A percentile compares a stretch with the other conserved stretches of the same genome.
Evolutionary conservation across 2,797 vertebrate species (phyloP).

Genomic region (Acanthiza pusilla): DNA sequence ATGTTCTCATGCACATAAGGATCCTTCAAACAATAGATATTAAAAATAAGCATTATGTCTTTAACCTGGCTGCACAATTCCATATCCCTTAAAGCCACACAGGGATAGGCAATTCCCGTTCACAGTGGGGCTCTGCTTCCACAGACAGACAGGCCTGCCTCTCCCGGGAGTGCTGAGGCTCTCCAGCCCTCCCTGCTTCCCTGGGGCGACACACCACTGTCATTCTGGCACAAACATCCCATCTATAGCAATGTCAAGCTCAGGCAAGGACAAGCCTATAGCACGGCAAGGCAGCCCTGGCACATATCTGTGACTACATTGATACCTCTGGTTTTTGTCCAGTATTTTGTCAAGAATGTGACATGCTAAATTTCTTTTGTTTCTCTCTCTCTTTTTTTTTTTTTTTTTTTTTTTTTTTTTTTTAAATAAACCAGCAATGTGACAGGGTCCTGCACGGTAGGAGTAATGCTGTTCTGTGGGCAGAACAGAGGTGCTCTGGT

Average conservation of each 20-base stretch:
- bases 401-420: background rate
- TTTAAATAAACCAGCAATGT: background rate
- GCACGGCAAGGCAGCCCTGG: background rate
- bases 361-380: background rate
- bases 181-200: background rate
- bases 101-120: background rate
- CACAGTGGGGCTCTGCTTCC: background rate
- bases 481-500: background rate
- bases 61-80: background rate
- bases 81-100: background rate
- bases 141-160: background rate
- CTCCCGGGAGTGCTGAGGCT: fast-evolving
- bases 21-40: background rate
- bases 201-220: background rate
- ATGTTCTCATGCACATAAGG: background rate
- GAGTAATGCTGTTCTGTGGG: background rate
- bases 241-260: background rate
- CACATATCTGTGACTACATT: background rate
- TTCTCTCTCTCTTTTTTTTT: background rate
- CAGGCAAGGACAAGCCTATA: background rate
- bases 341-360: background rate
- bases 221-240: background rate
- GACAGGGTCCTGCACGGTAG: background rate
- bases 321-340: background rate
- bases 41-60: background rate